These are phyloP conservation scores for Candidula unifasciata DNA, from an alignment of 2,888 invertebrate genomes.

Conservation along the genomic window DNA sequence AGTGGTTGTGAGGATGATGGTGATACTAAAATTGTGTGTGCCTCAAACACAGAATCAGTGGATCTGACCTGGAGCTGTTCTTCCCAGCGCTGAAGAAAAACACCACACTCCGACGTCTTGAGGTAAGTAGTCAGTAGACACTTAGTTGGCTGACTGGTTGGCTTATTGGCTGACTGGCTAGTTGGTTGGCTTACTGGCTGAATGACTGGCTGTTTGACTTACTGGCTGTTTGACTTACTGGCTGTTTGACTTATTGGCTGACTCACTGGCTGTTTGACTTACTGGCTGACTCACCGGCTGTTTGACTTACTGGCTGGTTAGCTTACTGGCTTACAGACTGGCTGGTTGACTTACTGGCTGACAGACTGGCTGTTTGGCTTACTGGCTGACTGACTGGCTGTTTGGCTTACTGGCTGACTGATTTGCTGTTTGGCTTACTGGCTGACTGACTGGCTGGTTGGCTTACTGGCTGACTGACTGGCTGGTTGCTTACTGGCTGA, in stretches of 20 bases:
- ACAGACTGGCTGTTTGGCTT: neutral
- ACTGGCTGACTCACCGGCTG: neutral
- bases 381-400: too few species aligned
- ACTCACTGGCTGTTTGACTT: neutral
- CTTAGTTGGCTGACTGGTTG: too few species aligned
- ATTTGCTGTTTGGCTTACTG: too few species aligned
- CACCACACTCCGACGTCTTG: neutral
- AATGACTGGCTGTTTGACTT: too few species aligned
- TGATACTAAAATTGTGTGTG: too few species aligned
- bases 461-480: too few species aligned
- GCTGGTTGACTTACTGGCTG: neutral
- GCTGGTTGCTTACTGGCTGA: too few species aligned
- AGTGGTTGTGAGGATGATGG: too few species aligned
- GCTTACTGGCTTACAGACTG: neutral
- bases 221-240: too few species aligned
- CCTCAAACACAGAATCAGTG: neutral
- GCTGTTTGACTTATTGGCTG: neutral
- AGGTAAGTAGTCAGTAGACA: neutral
- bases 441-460: too few species aligned
- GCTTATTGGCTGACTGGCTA: neutral
- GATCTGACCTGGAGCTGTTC: neutral
- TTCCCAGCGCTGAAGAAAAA: constrained; percentile 23
- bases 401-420: too few species aligned
- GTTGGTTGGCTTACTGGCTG: neutral
- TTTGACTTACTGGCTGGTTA: neutral